A percentile compares a stretch with the other conserved stretches of the same genome.
Evolutionary conservation across 2,113 vertebrate genomes (phyloP).

Genomic region (Cheilinus undulatus): DNA sequence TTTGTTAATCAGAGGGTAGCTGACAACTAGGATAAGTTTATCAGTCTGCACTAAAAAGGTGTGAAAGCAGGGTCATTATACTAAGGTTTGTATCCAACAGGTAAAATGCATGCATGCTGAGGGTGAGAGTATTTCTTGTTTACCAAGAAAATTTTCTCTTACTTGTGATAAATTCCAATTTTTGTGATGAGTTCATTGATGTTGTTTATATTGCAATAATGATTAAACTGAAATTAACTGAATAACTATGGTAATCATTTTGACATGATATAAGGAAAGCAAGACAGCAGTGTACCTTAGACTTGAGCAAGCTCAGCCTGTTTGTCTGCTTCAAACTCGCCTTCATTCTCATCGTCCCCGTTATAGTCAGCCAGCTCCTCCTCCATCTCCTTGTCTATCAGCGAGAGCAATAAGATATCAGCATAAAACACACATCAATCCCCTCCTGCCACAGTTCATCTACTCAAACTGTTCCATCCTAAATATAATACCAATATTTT

Average conservation of each 20-base stretch:
- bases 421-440: not conserved
- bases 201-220: no score
- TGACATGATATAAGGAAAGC: no score
- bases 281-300: constrained; percentile 63
- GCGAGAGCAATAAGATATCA: not conserved
- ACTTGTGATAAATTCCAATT: no score
- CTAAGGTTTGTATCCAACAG: no score
- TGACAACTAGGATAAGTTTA: no score
- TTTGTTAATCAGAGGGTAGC: no score
- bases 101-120: no score
- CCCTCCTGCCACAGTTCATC: not conserved
- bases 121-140: no score
- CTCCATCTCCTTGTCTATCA: constrained; percentile 73
- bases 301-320: constrained; percentile 87
- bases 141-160: no score
- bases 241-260: not conserved
- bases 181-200: no score
- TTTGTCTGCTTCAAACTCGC: constrained; percentile 92
- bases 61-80: no score
- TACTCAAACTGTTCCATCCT: not conserved
- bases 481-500: constrained; percentile 55
- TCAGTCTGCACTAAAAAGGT: no score
- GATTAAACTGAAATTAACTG: not conserved
- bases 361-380: constrained; percentile 86
- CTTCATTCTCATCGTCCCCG: constrained; percentile 90